These are phyloP conservation scores for Drosophila ezoana DNA, from an alignment of 2,888 invertebrate genomes.

Conservation along the genomic window DNA sequence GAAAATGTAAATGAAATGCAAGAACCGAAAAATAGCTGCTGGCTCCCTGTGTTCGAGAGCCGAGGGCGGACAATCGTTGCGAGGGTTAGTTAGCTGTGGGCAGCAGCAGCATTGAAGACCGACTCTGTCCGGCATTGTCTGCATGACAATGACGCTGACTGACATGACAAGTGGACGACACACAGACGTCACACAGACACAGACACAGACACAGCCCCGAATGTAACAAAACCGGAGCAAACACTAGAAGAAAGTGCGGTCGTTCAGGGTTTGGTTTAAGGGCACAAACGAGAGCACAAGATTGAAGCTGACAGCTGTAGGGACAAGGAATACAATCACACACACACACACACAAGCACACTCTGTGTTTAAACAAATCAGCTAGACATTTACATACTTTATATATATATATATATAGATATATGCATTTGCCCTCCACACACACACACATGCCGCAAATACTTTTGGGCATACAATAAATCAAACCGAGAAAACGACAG, in stretches of 20 bases:
- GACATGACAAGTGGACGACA: conserved; percentile 80
- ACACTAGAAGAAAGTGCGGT: conserved; percentile 63
- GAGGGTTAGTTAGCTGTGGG: neutral
- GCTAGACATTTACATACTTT: conserved; percentile 50
- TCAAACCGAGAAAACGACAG: conserved; percentile 68
- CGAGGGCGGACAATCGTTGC: neutral
- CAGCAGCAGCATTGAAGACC: conserved; percentile 42
- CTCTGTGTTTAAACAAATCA: conserved; percentile 60
- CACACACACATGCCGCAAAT: conserved; percentile 43
- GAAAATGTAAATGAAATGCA: conserved; percentile 63
- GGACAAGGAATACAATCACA: conserved; percentile 43
- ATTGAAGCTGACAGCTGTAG: conserved; percentile 74
- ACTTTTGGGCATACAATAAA: conserved; percentile 65
- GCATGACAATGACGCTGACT: conserved; percentile 74
- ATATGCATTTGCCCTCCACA: conserved; percentile 7
- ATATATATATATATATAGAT: conserved; percentile 1
- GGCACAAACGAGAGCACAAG: conserved; percentile 50
- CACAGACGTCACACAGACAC: conserved; percentile 32
- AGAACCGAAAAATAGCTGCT: conserved; percentile 31
- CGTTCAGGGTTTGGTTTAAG: conserved; percentile 49
- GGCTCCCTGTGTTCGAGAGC: no score
- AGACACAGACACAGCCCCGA: conserved; percentile 21
- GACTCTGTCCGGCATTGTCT: conserved; percentile 60
- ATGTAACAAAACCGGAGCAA: conserved; percentile 59
- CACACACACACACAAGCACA: conserved; percentile 13